These are phyloP conservation scores for Heterodera carotae DNA, from an alignment of 1,140 invertebrate species.

Conservation along the genomic window DNA sequence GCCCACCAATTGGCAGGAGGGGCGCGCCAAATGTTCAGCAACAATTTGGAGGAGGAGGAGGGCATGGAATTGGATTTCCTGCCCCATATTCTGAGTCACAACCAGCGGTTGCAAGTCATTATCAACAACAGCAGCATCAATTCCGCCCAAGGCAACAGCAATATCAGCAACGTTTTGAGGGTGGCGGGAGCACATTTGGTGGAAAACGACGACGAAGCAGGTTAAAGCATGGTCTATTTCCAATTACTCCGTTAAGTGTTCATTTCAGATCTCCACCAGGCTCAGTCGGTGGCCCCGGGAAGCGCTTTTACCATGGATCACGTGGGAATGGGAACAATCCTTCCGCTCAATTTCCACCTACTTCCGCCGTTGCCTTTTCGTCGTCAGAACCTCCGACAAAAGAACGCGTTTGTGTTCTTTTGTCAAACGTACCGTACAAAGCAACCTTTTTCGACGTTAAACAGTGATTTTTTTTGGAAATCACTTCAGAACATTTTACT, in stretches of 20 bases:
- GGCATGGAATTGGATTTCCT: neutral
- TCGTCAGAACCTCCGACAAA: neutral
- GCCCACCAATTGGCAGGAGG: neutral
- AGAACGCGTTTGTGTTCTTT: slow-evolving; percentile 40
- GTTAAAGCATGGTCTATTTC: neutral
- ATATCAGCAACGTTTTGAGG: slow-evolving; percentile 11
- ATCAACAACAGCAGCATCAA: slow-evolving; percentile 17
- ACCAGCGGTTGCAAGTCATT: neutral
- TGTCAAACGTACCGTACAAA: slow-evolving; percentile 42
- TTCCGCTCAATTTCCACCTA: neutral
- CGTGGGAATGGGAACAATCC: neutral
- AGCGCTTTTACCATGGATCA: slow-evolving; percentile 23
- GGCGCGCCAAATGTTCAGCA: neutral
- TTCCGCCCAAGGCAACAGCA: neutral
- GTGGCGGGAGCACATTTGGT: neutral
- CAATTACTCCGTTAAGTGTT: neutral
- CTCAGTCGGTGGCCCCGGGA: slow-evolving; percentile 8
- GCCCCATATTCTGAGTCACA: neutral
- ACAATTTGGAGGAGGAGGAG: neutral
- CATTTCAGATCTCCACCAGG: slow-evolving; percentile 12
- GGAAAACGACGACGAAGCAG: slow-evolving; percentile 22
- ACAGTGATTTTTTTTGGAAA: slow-evolving; percentile 31
- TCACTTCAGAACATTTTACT: neutral
- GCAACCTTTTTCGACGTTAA: slow-evolving; percentile 33
- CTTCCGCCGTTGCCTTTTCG: neutral